Percentiles rank a stretch among this genome's conserved stretches.
Conservation (phyloP, 1,140 invertebrate species). For the Thalassaphorura encarpata region DNA sequence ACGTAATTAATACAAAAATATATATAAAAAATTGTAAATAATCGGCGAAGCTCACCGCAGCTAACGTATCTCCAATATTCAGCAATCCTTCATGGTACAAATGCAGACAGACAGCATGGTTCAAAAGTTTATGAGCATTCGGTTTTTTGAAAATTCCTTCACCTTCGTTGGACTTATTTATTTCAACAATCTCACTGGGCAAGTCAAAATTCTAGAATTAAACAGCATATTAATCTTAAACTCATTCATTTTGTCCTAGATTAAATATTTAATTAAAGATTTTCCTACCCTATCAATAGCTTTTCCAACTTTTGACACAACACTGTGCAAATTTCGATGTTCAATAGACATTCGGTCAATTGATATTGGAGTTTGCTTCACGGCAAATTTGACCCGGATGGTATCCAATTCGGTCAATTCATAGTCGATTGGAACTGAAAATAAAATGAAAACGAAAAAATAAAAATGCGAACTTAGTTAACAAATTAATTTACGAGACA, state of each 20-base stretch:
- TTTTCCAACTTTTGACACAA: conserved; percentile 94
- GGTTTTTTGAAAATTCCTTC: conserved; percentile 74
- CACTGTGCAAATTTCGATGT: conserved; percentile 66
- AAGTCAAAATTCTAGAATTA: no score
- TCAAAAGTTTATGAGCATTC: conserved; percentile 70
- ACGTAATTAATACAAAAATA: background rate
- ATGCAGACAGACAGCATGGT: conserved; percentile 92
- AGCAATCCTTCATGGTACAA: conserved; percentile 87
- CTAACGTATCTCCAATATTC: conserved; percentile 74
- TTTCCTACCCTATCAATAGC: conserved; percentile 69
- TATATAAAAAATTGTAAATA: no score
- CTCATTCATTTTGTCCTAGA: no score
- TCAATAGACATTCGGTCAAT: conserved; percentile 66
- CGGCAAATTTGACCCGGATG: conserved; percentile 14
- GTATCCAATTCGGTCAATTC: conserved; percentile 51
- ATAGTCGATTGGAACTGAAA: conserved; percentile 50
- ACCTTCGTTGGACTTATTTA: no score
- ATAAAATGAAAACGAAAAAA: background rate
- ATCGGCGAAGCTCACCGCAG: conserved; percentile 42
- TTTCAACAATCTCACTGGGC: no score
- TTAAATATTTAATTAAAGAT: background rate
- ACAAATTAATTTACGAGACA: no score
- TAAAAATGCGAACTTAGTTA: background rate
- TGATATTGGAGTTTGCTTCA: conserved; percentile 47
- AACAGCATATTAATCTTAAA: no score